Percentiles rank a stretch among this genome's conserved stretches.
phyloP scores from a whole-genome alignment of 35 echinoderm and acorn worm species.

The Ptychodera flava region DNA sequence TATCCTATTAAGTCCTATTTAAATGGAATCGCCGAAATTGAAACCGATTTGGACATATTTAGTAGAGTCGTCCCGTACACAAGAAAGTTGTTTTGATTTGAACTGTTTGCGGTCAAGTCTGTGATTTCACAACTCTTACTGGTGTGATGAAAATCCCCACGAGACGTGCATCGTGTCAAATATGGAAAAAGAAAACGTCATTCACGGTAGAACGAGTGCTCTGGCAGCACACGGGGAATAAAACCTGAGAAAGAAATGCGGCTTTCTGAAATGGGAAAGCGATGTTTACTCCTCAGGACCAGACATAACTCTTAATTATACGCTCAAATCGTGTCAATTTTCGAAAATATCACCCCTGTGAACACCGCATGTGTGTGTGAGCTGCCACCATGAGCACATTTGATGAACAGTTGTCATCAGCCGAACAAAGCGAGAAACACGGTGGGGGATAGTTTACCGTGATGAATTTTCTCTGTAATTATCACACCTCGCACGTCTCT shows the following conservation, averaged over 20 bases:
- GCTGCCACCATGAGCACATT: no score
- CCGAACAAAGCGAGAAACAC: no score
- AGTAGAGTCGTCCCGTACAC: no score
- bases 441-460: no score
- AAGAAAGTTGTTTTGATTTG: no score
- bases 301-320: neutral
- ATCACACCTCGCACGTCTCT: no score
- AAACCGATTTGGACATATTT: no score
- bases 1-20: no score
- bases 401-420: no score
- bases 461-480: no score
- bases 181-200: neutral
- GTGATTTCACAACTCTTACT: neutral
- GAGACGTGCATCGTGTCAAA: neutral
- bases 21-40: no score
- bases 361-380: no score
- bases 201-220: neutral
- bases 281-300: neutral
- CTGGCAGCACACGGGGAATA: neutral
- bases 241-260: neutral
- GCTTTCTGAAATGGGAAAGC: neutral
- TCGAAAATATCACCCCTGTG: neutral
- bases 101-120: neutral
- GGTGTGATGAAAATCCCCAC: neutral
- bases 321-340: neutral